Evolutionary conservation across 1,140 invertebrate species (phyloP).

Genomic region (Amyelois transitella): DNA sequence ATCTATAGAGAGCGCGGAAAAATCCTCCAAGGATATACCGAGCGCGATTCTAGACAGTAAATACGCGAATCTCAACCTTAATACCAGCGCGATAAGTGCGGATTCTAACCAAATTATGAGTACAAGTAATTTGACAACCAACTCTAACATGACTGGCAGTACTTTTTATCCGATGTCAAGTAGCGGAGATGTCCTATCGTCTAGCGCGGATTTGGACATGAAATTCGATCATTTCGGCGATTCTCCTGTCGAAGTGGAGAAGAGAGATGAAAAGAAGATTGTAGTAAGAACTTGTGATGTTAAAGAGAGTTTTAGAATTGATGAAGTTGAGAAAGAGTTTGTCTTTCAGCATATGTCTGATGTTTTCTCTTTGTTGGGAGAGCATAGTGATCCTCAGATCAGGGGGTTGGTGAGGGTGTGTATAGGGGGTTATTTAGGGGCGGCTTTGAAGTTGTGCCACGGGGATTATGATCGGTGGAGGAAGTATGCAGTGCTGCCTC

Average conservation of each 20-base stretch:
- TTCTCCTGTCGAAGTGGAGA: conserved; percentile 44
- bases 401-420: conserved; percentile 82
- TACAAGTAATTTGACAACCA: conserved; percentile 65
- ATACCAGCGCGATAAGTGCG: conserved; percentile 51
- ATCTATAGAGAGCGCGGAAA: conserved; percentile 53
- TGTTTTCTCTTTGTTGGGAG: conserved; percentile 78
- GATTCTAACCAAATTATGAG: conserved; percentile 66
- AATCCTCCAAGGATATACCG: conserved; percentile 58
- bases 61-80: conserved; percentile 39
- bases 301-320: conserved; percentile 15
- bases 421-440: conserved; percentile 80
- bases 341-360: conserved; percentile 79
- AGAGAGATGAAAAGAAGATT: conserved; percentile 29
- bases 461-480: conserved; percentile 75
- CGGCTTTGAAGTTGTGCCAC: conserved; percentile 76
- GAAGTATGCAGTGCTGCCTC: conserved; percentile 42
- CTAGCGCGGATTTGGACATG: conserved; percentile 71
- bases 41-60: conserved; percentile 65
- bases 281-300: conserved; percentile 34
- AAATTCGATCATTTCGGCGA: conserved; percentile 73
- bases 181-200: conserved; percentile 60
- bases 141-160: conserved; percentile 65
- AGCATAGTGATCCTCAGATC: conserved; percentile 88
- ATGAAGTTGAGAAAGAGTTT: conserved; percentile 29
- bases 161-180: conserved; percentile 68